Base-by-base conservation (phyloP, 2,888 invertebrate genomes). In the Iphiclides podalirius region DNA sequence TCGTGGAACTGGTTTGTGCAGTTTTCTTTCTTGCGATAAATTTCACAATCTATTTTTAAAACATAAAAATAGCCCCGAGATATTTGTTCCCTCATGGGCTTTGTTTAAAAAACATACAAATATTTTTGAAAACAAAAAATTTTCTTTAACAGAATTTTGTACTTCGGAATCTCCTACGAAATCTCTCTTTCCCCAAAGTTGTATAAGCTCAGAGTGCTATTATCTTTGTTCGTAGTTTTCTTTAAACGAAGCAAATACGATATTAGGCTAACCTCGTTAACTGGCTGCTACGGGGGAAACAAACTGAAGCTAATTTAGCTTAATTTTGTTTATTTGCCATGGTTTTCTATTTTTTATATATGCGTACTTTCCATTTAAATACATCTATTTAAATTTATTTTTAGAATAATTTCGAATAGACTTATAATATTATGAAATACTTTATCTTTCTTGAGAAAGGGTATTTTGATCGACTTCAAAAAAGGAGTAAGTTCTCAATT, bases 201-300 rank as follows among this genome's bases (percentile, higher is more conserved):
- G n/a, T n/a, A n/a, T n/a, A 23, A 26, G 26, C 40, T 26, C 9
- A 43, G 11, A 16, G 23, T 43, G 23, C 16, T 39, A 34, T 43
- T 48, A 37, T 35, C 26, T 43, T 44, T 35, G 44, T 39, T 49
- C 23, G 20, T 20, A 26, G 34, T 39, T 44, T 49, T 34, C 38
- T 34, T 39, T 44, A 35, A 44, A 39, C 16, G 2, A 23, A 15
- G 38, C 34, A 49, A 39, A 44, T 49, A 49, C 49, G 13, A 42
- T 44, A 49, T 41, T 26, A 39, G 26, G 37, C 26, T 42, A 47
- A 47, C 47, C 41, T 47, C 20, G 26, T 41, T 41, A 48, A 42
- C 47, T 36, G 15, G 31, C 20, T 34, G 3, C 9, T 38, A 43
- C 38, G 14, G 33, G 35, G 41, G 35, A 40, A 41, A 36, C 47